Conservation (phyloP, 2,888 invertebrate genomes). For the Platypus cylindrus region DNA sequence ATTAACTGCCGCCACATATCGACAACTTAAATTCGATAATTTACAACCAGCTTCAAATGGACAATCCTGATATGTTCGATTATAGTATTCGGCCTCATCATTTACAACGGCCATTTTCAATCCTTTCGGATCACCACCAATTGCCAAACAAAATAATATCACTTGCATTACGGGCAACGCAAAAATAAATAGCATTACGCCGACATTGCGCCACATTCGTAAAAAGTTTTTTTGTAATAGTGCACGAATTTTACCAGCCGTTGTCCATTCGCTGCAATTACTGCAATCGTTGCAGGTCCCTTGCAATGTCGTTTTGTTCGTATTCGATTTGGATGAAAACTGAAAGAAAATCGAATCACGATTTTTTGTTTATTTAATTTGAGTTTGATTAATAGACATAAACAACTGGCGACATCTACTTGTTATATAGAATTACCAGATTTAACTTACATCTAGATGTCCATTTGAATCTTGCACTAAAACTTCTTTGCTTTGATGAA, state of each 20-base stretch:
- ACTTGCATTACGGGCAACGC: conserved; percentile 87
- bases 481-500: conserved; percentile 83
- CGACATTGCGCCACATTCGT: conserved; percentile 84
- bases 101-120: conserved; percentile 70
- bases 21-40: conserved; percentile 49
- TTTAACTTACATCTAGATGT: conserved; percentile 42
- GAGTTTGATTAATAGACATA: no score
- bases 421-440: no score
- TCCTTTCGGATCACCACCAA: conserved; percentile 75
- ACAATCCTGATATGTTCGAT: conserved; percentile 36
- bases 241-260: conserved; percentile 73
- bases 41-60: conserved; percentile 48
- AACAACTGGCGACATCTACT: no score
- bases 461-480: conserved; percentile 66
- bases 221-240: conserved; percentile 79
- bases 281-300: conserved; percentile 42
- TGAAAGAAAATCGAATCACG: conserved; percentile 10
- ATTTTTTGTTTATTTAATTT: no score
- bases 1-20: conserved; percentile 49
- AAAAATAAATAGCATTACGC: conserved; percentile 88
- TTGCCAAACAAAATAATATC: conserved; percentile 84
- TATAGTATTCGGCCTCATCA: conserved; percentile 41
- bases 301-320: conserved; percentile 29
- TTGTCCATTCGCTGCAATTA: conserved; percentile 53
- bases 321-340: conserved; percentile 18